A percentile compares a stretch with the other conserved stretches of the same genome.
phyloP scores from a whole-genome alignment of 2,888 invertebrate species.

The Lamellibrachia columna region DNA sequence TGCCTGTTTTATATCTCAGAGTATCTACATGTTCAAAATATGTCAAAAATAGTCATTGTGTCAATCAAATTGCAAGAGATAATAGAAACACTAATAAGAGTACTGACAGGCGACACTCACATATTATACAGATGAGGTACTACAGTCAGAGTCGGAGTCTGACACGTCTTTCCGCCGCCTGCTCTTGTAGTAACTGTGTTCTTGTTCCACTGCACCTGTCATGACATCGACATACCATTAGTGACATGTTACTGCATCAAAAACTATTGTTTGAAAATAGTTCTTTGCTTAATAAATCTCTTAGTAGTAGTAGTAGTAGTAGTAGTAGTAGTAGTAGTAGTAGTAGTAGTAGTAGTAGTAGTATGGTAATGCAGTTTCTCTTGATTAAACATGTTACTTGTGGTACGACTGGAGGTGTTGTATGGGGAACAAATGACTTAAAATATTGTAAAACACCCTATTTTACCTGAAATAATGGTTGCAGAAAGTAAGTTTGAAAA shows the following conservation, averaged over 20 bases:
- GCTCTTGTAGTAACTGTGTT: slow-evolving; percentile 6
- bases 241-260: not conserved
- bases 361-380: not conserved
- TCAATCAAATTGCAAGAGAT: not conserved
- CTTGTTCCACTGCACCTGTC: not conserved
- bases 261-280: not conserved
- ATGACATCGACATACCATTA: not conserved
- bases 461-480: no score
- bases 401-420: no score
- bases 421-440: no score
- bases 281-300: no score
- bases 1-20: no score
- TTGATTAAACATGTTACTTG: not conserved
- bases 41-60: no score
- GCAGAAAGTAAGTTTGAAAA: no score
- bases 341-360: slow-evolving; percentile 25
- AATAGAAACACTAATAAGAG: not conserved
- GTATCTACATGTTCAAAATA: no score
- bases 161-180: not conserved
- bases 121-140: not conserved
- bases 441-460: no score
- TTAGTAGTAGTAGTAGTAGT: slow-evolving; percentile 25
- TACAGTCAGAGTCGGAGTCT: slow-evolving; percentile 1
- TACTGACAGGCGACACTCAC: not conserved
- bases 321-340: slow-evolving; percentile 25